Percentiles rank a stretch among this genome's conserved stretches.
phyloP scores from a whole-genome alignment of 2,888 invertebrate species.

The Sceliomorpha sp. region DNA sequence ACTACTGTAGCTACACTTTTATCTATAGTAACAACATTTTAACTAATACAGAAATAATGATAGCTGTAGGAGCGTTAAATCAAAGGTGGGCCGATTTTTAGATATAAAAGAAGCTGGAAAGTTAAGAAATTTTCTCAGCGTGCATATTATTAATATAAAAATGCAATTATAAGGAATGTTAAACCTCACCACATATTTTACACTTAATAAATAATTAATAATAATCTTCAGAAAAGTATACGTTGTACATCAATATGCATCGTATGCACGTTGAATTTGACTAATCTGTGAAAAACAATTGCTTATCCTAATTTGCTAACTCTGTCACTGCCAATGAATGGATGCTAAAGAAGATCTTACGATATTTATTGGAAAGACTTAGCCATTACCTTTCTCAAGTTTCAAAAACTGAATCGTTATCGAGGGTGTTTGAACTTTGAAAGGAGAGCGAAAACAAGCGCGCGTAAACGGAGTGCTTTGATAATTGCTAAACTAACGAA shows the following conservation, averaged over 20 bases:
- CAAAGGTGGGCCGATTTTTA: too few species aligned
- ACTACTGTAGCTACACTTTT: too few species aligned
- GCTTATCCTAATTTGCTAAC: slow-evolving; percentile 42
- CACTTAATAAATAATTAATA: too few species aligned
- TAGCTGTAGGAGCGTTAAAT: too few species aligned
- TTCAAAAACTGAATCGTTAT: slow-evolving; percentile 53
- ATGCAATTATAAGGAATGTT: too few species aligned
- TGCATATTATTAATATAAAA: too few species aligned
- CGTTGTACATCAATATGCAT: slow-evolving; percentile 17
- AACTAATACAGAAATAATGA: too few species aligned
- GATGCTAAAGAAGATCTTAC: slow-evolving; percentile 36
- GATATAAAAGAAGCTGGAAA: too few species aligned
- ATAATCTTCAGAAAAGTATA: too few species aligned
- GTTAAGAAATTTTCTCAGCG: too few species aligned
- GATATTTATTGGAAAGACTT: slow-evolving; percentile 51
- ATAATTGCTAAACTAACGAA: slow-evolving; percentile 55
- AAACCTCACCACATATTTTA: too few species aligned
- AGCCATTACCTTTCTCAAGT: slow-evolving; percentile 52
- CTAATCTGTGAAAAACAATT: slow-evolving; percentile 24
- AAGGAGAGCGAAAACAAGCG: slow-evolving; percentile 51
- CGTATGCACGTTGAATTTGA: slow-evolving; percentile 19
- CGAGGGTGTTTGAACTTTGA: slow-evolving; percentile 50
- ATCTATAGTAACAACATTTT: too few species aligned
- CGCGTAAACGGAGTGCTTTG: slow-evolving; percentile 43
- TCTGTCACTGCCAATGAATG: slow-evolving; percentile 44